Conservation (phyloP, 2,797 vertebrate genomes). For the Zalophus californianus region DNA sequence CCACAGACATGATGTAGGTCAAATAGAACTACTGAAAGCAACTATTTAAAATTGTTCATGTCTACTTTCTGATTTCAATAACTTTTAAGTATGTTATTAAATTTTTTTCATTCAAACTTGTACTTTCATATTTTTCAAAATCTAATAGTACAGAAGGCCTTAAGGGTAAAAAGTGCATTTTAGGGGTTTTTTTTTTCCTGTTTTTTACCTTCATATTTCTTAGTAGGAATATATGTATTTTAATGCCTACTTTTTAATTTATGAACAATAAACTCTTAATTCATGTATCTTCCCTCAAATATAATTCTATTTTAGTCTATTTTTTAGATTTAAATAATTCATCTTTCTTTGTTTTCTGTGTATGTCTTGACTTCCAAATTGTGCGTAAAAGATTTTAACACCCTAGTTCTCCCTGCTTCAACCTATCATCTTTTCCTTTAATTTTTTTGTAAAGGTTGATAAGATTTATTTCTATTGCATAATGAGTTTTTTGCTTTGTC, state of each 20-base stretch:
- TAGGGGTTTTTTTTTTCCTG: accelerated
- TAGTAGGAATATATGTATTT: neutral
- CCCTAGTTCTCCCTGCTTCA: neutral
- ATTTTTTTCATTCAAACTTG: neutral
- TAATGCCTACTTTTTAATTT: neutral
- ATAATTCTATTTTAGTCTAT: neutral
- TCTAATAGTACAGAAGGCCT: neutral
- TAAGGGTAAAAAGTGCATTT: neutral
- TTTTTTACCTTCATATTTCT: neutral
- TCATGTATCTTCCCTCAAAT: neutral
- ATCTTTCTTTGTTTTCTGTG: neutral
- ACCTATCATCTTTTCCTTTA: neutral
- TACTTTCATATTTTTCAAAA: neutral
- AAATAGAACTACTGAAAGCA: neutral
- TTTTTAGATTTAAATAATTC: neutral
- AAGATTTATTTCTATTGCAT: neutral
- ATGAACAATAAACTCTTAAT: neutral
- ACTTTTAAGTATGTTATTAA: neutral
- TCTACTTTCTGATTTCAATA: neutral
- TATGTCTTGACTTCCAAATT: neutral
- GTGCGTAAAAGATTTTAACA: neutral
- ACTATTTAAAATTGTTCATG: neutral
- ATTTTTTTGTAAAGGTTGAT: neutral
- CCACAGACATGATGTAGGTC: neutral
- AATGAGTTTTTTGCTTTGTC: neutral